A percentile compares a stretch with the other conserved stretches of the same genome.
Evolutionary conservation across 2,888 invertebrate species (phyloP).

Genomic region (Leuctra nigra): DNA sequence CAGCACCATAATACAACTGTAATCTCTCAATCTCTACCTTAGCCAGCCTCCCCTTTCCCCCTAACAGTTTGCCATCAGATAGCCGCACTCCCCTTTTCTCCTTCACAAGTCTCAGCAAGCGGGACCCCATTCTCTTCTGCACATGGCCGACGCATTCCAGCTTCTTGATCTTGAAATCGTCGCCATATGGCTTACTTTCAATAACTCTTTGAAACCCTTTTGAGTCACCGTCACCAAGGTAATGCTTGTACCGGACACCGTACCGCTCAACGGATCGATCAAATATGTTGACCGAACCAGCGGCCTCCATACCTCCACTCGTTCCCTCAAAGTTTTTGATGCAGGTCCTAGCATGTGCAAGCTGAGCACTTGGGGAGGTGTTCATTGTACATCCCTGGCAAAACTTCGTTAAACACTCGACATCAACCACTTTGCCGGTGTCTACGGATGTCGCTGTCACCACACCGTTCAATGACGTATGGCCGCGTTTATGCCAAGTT

Average conservation of each 20-base stretch:
- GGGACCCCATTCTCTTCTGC: slow-evolving; percentile 19
- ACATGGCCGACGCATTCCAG: slow-evolving; percentile 3
- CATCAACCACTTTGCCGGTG: slow-evolving; percentile 6
- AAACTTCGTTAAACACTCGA: background rate
- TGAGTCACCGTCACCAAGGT: slow-evolving; percentile 24
- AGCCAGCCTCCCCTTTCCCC: slow-evolving; percentile 17
- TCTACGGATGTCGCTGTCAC: background rate
- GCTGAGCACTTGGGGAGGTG: background rate
- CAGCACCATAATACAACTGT: slow-evolving; percentile 23
- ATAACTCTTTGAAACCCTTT: slow-evolving; percentile 14
- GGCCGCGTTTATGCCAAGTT: slow-evolving; percentile 8
- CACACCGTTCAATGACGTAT: slow-evolving; percentile 5
- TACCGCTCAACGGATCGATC: slow-evolving; percentile 10
- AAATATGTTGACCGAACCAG: slow-evolving; percentile 18
- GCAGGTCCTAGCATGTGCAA: background rate
- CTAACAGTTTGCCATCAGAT: slow-evolving; percentile 20
- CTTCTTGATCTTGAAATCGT: slow-evolving; percentile 3
- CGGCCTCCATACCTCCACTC: slow-evolving; percentile 23
- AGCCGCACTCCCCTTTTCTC: slow-evolving; percentile 21
- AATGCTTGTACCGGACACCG: slow-evolving; percentile 20
- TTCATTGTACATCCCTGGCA: background rate
- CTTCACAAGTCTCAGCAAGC: slow-evolving; percentile 8
- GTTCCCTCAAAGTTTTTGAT: slow-evolving; percentile 5
- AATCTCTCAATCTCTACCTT: slow-evolving; percentile 18
- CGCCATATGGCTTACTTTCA: slow-evolving; percentile 14